These are phyloP conservation scores for Simalia tracyae DNA, from an alignment of 2,797 vertebrate genomes.

Conservation along the genomic window DNA sequence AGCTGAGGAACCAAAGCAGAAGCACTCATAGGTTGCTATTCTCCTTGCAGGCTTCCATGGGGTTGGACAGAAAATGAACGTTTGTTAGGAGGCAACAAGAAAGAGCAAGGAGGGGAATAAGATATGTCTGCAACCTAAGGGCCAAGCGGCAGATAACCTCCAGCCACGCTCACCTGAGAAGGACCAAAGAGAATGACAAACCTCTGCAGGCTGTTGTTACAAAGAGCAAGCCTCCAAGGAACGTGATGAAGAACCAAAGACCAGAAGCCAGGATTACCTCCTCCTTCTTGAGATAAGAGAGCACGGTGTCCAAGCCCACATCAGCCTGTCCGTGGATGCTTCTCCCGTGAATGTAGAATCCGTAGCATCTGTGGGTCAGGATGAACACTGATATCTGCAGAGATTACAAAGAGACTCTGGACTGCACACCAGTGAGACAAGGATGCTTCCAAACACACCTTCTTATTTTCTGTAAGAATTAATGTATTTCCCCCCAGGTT, in stretches of 20 bases:
- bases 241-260: background rate
- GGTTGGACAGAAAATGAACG: background rate
- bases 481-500: background rate
- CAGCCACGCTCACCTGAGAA: background rate
- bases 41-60: background rate
- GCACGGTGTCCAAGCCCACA: constrained; percentile 52
- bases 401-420: too few species aligned
- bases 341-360: constrained; percentile 64
- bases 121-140: background rate
- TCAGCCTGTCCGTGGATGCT: constrained; percentile 63
- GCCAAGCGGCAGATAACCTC: background rate
- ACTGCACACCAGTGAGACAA: background rate
- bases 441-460: background rate
- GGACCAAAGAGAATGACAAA: background rate
- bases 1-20: background rate
- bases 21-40: background rate
- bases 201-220: too few species aligned
- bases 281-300: constrained; percentile 56
- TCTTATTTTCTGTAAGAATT: background rate
- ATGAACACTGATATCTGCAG: constrained; percentile 62
- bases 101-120: too few species aligned
- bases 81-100: background rate
- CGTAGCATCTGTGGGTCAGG: constrained; percentile 57
- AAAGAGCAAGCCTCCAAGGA: background rate
- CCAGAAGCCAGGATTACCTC: constrained; percentile 40